Percentiles rank a stretch among this genome's conserved stretches.
These are phyloP conservation scores for Aricia artaxerxes DNA, from an alignment of 2,888 invertebrate genomes.

Conservation along the genomic window DNA sequence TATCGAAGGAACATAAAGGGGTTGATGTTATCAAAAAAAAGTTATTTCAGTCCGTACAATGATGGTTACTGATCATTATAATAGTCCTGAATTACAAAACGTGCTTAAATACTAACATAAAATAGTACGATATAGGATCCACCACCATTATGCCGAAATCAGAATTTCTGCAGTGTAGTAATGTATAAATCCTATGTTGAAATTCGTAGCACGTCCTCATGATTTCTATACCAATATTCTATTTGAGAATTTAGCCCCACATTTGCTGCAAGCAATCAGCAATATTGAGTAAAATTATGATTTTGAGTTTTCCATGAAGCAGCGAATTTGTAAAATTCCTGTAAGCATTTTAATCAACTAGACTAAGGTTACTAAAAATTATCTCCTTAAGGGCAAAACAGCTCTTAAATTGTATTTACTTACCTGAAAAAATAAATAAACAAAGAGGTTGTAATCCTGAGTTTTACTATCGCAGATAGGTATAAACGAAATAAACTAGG, in stretches of 20 bases:
- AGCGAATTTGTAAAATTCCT: too few relatives aligned
- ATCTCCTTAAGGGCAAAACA: neutral
- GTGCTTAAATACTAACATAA: neutral
- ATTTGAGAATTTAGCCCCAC: neutral
- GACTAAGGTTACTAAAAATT: too few relatives aligned
- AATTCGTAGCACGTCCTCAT: constrained; percentile 10
- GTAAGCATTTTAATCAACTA: too few relatives aligned
- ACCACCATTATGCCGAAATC: neutral
- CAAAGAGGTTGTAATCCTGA: neutral
- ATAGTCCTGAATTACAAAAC: neutral
- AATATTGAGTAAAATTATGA: neutral
- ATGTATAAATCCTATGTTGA: constrained; percentile 12
- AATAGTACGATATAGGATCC: neutral
- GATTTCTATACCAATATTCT: constrained; percentile 13
- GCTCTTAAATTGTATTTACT: neutral
- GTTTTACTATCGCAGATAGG: constrained; percentile 1
- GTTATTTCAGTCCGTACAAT: too few relatives aligned
- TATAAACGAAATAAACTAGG: constrained; percentile 15
- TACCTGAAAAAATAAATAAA: neutral
- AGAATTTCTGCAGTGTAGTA: constrained; percentile 7
- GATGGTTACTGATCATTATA: neutral
- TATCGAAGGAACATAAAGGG: too few relatives aligned
- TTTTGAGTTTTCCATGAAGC: neutral
- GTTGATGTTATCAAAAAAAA: too few relatives aligned
- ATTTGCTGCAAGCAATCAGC: constrained; percentile 9